These are phyloP conservation scores for Ischnura elegans DNA, from an alignment of 2,888 invertebrate genomes.

Conservation along the genomic window DNA sequence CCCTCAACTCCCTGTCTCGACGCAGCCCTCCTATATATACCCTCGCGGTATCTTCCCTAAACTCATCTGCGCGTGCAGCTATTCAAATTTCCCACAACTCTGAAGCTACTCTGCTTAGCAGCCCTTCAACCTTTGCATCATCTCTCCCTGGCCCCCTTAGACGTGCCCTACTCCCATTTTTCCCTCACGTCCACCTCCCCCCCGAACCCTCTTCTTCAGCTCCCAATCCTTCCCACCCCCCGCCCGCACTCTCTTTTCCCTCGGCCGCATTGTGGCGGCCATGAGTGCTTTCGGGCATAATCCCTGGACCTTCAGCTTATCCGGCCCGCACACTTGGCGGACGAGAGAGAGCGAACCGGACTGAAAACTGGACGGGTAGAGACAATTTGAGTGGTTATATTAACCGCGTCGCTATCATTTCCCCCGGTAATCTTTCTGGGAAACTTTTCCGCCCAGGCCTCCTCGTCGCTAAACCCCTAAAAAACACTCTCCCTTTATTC, in stretches of 20 bases:
- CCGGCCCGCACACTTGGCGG: slow-evolving; percentile 24
- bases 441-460: too few relatives aligned
- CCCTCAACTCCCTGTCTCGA: neutral
- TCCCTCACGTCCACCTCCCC: neutral
- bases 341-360: neutral
- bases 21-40: neutral
- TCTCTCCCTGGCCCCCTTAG: neutral
- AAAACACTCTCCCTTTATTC: neutral
- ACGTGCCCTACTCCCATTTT: neutral
- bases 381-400: slow-evolving; percentile 20
- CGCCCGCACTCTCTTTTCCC: neutral
- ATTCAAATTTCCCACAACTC: slow-evolving; percentile 61
- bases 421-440: neutral
- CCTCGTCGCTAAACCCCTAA: too few relatives aligned
- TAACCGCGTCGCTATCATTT: neutral
- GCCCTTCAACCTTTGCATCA: neutral
- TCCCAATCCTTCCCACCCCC: neutral
- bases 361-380: neutral
- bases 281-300: slow-evolving; percentile 22
- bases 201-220: neutral
- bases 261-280: slow-evolving; percentile 1
- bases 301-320: slow-evolving; percentile 27
- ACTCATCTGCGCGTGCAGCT: slow-evolving; percentile 63
- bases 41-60: slow-evolving; percentile 42
- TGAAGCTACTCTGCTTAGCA: slow-evolving; percentile 46